phyloP scores from a whole-genome alignment of 2,113 vertebrate genomes.

The Tinamus guttatus region DNA sequence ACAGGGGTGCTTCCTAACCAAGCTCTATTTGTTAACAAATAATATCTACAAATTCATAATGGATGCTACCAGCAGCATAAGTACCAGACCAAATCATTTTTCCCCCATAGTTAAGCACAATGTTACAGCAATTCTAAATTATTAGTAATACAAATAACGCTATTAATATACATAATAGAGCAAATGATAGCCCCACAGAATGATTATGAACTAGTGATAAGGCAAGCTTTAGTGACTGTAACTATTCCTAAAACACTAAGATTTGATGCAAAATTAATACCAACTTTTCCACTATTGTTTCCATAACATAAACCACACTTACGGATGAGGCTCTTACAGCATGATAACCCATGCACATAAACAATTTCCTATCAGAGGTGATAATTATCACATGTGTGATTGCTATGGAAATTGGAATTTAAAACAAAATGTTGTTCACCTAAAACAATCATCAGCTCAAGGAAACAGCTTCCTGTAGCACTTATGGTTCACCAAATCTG shows the following conservation, averaged over 20 bases:
- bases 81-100: neutral
- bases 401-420: conserved; percentile 40
- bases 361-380: neutral
- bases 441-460: neutral
- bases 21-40: neutral
- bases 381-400: conserved; percentile 41
- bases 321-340: neutral
- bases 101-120: neutral
- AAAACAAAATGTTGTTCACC: conserved; percentile 1
- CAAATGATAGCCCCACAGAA: neutral
- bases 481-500: neutral
- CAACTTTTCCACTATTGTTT: neutral
- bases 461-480: neutral
- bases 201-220: neutral
- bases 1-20: neutral
- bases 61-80: neutral
- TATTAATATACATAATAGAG: neutral
- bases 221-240: neutral
- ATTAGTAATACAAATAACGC: neutral
- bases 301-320: neutral
- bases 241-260: neutral
- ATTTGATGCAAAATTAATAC: neutral
- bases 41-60: neutral
- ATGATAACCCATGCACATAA: conserved; percentile 13
- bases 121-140: neutral